These are phyloP conservation scores for Xiphorhynchus erythropygius DNA, from an alignment of 2,797 vertebrate species.

Conservation along the genomic window DNA sequence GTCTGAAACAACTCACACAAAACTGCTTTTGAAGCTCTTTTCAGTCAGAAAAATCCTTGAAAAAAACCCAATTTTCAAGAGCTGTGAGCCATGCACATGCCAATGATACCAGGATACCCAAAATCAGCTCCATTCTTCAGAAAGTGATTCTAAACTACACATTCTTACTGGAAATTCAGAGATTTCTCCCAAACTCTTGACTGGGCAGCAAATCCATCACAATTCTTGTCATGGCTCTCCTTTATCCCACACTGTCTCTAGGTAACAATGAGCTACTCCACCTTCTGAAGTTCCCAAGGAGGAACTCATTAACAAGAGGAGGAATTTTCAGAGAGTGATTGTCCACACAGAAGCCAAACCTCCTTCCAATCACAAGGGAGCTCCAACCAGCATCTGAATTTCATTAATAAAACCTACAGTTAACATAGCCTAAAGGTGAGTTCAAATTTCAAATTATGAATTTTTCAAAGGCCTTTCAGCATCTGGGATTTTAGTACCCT, in stretches of 20 bases:
- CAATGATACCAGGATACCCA: background rate
- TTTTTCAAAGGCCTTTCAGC: background rate
- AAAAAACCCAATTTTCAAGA: background rate
- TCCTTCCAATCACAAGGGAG: background rate
- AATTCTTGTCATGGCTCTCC: background rate
- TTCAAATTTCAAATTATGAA: background rate
- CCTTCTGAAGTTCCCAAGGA: background rate
- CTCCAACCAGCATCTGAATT: fast-evolving
- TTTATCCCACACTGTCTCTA: background rate
- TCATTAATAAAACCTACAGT: background rate
- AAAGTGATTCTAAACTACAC: background rate
- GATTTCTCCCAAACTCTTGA: background rate
- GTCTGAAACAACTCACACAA: background rate
- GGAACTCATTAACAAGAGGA: background rate
- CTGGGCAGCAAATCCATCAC: background rate
- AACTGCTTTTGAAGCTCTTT: background rate
- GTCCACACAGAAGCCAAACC: background rate
- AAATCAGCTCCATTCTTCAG: background rate
- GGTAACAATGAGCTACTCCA: background rate
- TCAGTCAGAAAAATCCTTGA: background rate
- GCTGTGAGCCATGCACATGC: background rate
- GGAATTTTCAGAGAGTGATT: background rate
- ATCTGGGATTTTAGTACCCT: background rate
- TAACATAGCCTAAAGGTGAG: background rate
- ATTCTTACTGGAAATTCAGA: background rate